These are phyloP conservation scores for Petroica traversi DNA, from an alignment of 2,113 vertebrate species.

Conservation along the genomic window DNA sequence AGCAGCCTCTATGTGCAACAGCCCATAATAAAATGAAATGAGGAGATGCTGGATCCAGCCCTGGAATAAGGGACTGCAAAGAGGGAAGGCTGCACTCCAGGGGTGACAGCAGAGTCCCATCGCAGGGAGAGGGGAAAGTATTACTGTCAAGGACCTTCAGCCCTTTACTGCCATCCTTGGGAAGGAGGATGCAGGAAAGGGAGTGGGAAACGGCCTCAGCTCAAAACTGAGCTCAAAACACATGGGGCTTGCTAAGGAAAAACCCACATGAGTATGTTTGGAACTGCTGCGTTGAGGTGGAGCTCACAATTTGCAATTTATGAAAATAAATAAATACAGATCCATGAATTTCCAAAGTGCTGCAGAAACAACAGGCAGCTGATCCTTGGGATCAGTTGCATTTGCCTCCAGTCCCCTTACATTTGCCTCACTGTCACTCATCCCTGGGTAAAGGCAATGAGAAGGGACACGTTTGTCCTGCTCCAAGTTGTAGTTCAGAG, in stretches of 20 bases:
- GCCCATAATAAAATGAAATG: not conserved
- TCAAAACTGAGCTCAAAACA: not conserved
- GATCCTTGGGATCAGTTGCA: not conserved
- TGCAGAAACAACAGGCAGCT: not conserved
- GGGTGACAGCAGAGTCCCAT: not conserved
- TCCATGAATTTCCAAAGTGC: not conserved
- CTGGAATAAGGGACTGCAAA: not conserved
- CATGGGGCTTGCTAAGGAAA: not conserved
- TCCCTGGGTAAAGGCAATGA: not conserved
- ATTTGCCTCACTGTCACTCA: not conserved
- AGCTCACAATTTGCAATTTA: not conserved
- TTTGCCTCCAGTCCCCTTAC: not conserved
- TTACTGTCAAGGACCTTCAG: not conserved
- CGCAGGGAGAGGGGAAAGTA: rapidly evolving
- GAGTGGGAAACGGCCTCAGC: not conserved
- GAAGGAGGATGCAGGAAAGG: not conserved
- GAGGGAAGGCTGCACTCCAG: not conserved
- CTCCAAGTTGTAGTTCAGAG: not conserved
- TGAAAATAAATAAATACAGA: not conserved
- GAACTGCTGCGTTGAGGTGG: not conserved
- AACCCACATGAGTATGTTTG: not conserved
- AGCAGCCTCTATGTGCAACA: not conserved
- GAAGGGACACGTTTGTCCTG: not conserved
- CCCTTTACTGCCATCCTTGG: not conserved
- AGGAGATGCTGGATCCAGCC: not conserved